A percentile compares a stretch with the other conserved stretches of the same genome.
Evolutionary conservation across 2,797 vertebrate species (phyloP).

Genomic region (Discoglossus pictus): DNA sequence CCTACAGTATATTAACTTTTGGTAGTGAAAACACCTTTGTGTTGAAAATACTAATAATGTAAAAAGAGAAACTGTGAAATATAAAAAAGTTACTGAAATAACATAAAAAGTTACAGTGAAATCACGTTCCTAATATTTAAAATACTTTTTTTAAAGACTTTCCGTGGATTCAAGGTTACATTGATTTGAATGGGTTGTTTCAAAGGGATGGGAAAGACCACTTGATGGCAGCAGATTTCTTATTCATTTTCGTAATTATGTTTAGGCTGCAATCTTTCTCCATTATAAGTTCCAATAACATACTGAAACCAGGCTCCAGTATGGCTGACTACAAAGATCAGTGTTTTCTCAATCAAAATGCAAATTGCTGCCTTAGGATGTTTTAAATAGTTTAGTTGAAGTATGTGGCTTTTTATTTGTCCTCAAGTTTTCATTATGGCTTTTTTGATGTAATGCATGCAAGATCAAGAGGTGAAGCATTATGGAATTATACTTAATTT

Average conservation of each 20-base stretch:
- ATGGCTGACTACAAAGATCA: conserved; percentile 24
- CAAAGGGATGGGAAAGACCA: conserved; percentile 8
- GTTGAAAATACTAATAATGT: too few relatives aligned
- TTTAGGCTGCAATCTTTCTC: conserved; percentile 21
- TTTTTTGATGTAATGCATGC: neutral
- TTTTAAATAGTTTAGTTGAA: conserved; percentile 37
- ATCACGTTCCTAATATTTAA: too few relatives aligned
- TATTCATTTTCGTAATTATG: conserved; percentile 12
- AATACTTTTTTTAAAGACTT: too few relatives aligned
- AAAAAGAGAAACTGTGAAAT: too few relatives aligned
- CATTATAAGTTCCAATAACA: conserved; percentile 28
- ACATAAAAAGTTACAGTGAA: too few relatives aligned
- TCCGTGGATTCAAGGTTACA: too few relatives aligned
- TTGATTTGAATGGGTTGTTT: too few relatives aligned
- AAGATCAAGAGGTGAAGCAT: conserved; percentile 16
- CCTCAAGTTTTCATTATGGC: conserved; percentile 31
- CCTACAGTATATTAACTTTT: too few relatives aligned
- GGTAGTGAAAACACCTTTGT: too few relatives aligned
- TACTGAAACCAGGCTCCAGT: conserved; percentile 27
- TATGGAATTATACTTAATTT: conserved; percentile 2
- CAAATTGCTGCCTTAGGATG: conserved; percentile 24
- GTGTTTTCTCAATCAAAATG: conserved; percentile 44
- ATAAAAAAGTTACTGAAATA: too few relatives aligned
- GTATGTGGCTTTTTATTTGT: conserved; percentile 20
- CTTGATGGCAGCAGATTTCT: conserved; percentile 46